Evolutionary conservation across 2,797 vertebrate genomes (phyloP).

Genomic region (Harpagifer antarcticus): DNA sequence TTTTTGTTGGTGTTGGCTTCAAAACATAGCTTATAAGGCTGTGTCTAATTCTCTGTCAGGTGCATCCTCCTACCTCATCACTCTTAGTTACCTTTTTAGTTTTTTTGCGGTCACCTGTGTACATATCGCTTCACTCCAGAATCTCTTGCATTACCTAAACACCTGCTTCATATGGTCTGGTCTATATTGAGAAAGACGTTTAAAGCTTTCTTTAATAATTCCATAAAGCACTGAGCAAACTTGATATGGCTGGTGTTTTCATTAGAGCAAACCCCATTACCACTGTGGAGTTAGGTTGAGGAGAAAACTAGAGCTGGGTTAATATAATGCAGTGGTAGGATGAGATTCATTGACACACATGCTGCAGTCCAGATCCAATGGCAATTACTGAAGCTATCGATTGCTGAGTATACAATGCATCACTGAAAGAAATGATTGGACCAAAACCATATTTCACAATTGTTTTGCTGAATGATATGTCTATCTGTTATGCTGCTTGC

Average conservation of each 20-base stretch:
- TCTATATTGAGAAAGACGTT: slow-evolving; percentile 8
- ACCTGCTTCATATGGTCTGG: slow-evolving; percentile 2
- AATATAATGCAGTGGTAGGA: slow-evolving; percentile 61
- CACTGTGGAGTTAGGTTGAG: slow-evolving; percentile 44
- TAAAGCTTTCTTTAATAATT: slow-evolving; percentile 35
- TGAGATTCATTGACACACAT: slow-evolving; percentile 73
- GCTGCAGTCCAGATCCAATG: slow-evolving; percentile 55
- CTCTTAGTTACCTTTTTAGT: slow-evolving; percentile 23
- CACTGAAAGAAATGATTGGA: slow-evolving; percentile 36
- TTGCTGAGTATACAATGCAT: slow-evolving; percentile 62
- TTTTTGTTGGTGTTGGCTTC: slow-evolving; percentile 12
- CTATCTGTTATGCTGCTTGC: slow-evolving; percentile 8
- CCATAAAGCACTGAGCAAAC: slow-evolving; percentile 39
- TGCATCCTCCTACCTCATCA: slow-evolving; percentile 10
- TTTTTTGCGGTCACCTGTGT: slow-evolving; percentile 1
- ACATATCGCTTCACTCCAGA: slow-evolving; percentile 18
- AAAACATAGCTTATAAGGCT: slow-evolving; percentile 33
- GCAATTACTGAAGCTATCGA: slow-evolving; percentile 71
- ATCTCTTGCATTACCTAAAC: slow-evolving; percentile 25
- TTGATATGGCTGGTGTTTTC: slow-evolving; percentile 26
- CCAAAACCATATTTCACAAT: slow-evolving; percentile 49
- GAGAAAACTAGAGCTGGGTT: slow-evolving; percentile 53
- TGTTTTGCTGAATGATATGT: slow-evolving; percentile 43
- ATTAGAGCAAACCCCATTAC: slow-evolving; percentile 41
- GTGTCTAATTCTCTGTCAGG: slow-evolving; percentile 9